Base-by-base conservation (phyloP, 2,888 invertebrate genomes). In the Nudaria mundana region DNA sequence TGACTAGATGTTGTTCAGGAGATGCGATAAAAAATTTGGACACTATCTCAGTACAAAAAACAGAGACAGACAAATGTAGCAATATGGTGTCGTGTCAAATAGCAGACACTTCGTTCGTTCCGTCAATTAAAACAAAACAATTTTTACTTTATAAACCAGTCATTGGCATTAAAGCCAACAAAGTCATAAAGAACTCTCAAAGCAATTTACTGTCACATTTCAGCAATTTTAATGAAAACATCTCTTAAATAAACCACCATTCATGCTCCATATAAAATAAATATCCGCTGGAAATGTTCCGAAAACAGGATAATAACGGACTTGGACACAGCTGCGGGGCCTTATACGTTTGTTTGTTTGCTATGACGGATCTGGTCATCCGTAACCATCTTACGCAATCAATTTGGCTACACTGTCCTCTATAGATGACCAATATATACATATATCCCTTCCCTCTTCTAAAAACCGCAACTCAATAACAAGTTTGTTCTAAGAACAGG, bases 281-380 rank as follows among this genome's bases (percentile, higher is more conserved):
- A 26, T 40, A 31, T 30, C 18, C 26, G 25, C 16, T 4, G n/a
- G 44, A 43, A 53, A 41, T 13, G 30, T 15, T 26, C 11, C 11
- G 11, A 22, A 38, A 37, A 45, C 46, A 36, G 23, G 29, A 44
- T 50, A 48, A 52, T 57, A 52, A 31, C n/a, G 15, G 44, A 35
- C 52, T 59, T 57, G 57, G 48, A 28, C 44, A 23, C 56, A 56
- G 52, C 50, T 53, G 50, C 33, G 43, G 37, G 31, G 28, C 15
- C 44, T 44, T 23, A n/a, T 45, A 40, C 57, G 48, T 56, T 53
- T 60, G 56, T 64, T 64, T 56, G 52, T 30, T 10, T 31, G 35
- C 35, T n/a, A 39, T 58, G 64, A 64, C 55, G 51, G 56, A 65
- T 64, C 48, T 54, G 57, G 50, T 53, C 63, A 59, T 64, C 55